phyloP scores from a whole-genome alignment of 2,888 invertebrate species.

The Sialis lutaria region DNA sequence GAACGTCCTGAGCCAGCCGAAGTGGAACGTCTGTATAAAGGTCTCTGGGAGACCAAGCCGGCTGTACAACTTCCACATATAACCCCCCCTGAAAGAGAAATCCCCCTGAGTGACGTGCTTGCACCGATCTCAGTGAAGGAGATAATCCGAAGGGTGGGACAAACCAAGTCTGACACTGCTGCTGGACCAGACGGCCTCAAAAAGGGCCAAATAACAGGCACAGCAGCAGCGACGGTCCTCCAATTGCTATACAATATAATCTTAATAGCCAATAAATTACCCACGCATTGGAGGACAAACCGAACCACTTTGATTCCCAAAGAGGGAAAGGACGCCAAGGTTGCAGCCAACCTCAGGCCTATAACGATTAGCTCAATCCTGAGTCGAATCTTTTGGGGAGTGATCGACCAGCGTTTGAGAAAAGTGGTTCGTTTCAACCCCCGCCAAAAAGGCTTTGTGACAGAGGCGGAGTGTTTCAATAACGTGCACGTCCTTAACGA shows the following conservation, averaged over 20 bases:
- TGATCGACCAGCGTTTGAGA: slow-evolving; percentile 8
- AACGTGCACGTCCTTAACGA: slow-evolving; percentile 1
- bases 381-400: slow-evolving; percentile 8
- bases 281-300: slow-evolving; percentile 9
- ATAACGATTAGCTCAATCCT: slow-evolving; percentile 12
- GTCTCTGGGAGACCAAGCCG: not conserved
- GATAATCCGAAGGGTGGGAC: not conserved
- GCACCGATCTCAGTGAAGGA: not conserved
- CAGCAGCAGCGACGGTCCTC: not conserved
- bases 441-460: slow-evolving; percentile 11
- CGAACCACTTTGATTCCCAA: slow-evolving; percentile 13
- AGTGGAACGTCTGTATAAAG: not conserved
- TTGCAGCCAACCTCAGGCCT: slow-evolving; percentile 12
- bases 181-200: not conserved
- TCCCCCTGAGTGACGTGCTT: not conserved
- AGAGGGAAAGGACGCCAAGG: slow-evolving; percentile 8
- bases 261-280: not conserved
- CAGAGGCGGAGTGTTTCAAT: slow-evolving; percentile 10
- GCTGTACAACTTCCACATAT: not conserved
- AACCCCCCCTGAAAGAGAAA: not conserved
- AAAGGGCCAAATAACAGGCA: not conserved
- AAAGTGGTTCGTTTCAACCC: slow-evolving; percentile 2
- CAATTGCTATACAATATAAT: not conserved
- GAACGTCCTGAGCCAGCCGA: not conserved
- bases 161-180: not conserved